Conservation (phyloP, 2,888 invertebrate species). For the Morpho helenor region DNA sequence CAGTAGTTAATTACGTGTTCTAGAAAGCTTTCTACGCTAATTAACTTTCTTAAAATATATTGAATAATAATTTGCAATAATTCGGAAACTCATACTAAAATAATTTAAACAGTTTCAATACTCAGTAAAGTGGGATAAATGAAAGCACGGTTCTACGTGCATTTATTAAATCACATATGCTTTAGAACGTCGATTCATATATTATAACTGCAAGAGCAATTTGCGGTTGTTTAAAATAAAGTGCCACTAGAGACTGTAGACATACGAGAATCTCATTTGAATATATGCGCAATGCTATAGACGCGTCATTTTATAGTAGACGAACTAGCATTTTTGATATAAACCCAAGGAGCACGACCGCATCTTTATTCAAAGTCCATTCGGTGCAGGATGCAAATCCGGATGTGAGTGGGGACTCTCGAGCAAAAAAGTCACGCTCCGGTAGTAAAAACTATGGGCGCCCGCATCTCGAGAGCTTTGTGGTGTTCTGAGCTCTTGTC, state of each 20-base stretch:
- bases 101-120: too few species aligned
- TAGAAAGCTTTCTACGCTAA: too few species aligned
- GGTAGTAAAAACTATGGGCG: constrained; percentile 48
- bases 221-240: constrained; percentile 7
- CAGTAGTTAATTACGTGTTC: too few species aligned
- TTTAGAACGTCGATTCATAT: not conserved
- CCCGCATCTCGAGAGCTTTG: constrained; percentile 28
- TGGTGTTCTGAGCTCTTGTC: constrained; percentile 24
- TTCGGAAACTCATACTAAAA: too few species aligned
- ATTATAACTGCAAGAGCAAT: not conserved
- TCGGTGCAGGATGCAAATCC: constrained; percentile 46
- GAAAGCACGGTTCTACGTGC: too few species aligned
- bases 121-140: too few species aligned
- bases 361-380: constrained; percentile 44
- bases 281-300: constrained; percentile 10
- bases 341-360: constrained; percentile 30
- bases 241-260: constrained; percentile 9
- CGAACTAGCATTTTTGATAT: constrained; percentile 28
- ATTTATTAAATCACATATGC: not conserved
- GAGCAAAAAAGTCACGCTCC: constrained; percentile 51
- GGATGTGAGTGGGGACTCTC: constrained; percentile 35
- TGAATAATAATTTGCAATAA: too few species aligned
- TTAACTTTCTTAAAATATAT: too few species aligned
- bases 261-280: constrained; percentile 8
- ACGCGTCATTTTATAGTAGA: constrained; percentile 10